Evolutionary conservation across 2,888 invertebrate genomes (phyloP), one percentile per base, ranked within the genome.

Genomic region (Malacosoma neustria): DNA sequence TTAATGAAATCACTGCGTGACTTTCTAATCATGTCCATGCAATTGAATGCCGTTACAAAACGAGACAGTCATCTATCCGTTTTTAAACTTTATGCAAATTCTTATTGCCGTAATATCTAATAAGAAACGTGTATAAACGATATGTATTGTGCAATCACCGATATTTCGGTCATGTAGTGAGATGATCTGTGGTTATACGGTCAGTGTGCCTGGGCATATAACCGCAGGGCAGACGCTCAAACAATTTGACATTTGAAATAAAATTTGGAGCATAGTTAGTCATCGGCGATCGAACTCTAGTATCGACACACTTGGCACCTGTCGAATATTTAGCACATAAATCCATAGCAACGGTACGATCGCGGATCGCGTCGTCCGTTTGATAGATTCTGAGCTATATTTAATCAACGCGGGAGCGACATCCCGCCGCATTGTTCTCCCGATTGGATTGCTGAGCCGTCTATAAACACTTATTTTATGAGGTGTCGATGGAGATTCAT

Each of bases 261-360:
- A 82, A 79, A 84, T 82, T 82, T 75, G 76, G 85, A 79, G 72
- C 82, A 76, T 70, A 81, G 82, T 84, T 85, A 85, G 82, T 85
- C 85, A 85, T 85, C 76, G 72, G 68, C 64, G 67, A 70, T 76
- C 82, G 82, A 79, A 76, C 81, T 72, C 71, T 71, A 61, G 70
- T 71, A 76, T 76, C 80, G 87, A 80, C 86, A 87, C 86, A 87
- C 85, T 87, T 87, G 87, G 87, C 87, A 87, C 84, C 79, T 81
- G 81, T 81, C 82, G 82, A 87, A 86, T 85, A 87, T 81, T 84
- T 79, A 71, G 72, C 76, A 76, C 80, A 84, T 84, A 84, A 84
- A 85, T 84, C 79, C 85, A 85, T 84, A 82, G 76, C 80, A 72
- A 74, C 73, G 61, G 68, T 60, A 65, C 75, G 72, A 77, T 76